A percentile compares a stretch with the other conserved stretches of the same genome.
Evolutionary conservation across 92 coral and sea anemone genomes (phyloP).

Genomic region (Palythoa grandis): DNA sequence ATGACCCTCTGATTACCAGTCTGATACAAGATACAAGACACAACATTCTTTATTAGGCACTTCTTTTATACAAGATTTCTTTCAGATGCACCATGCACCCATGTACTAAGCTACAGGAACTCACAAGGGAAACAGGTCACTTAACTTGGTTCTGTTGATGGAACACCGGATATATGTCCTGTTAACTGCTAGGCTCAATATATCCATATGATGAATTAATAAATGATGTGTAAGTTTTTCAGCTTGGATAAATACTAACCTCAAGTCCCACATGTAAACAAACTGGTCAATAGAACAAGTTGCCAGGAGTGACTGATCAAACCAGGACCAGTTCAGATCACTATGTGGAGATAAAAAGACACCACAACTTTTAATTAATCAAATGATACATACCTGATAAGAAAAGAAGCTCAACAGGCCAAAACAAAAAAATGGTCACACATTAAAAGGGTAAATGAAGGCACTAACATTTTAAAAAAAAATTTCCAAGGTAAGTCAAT

Average conservation of each 20-base stretch:
- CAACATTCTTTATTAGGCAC: too few relatives aligned
- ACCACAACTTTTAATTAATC: not conserved
- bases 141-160: too few relatives aligned
- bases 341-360: not conserved
- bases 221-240: too few relatives aligned
- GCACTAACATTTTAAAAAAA: not conserved
- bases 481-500: not conserved
- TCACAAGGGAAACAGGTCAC: not conserved
- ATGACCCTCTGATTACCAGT: too few relatives aligned
- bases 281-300: constrained; percentile 98
- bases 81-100: too few relatives aligned
- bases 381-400: not conserved
- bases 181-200: too few relatives aligned
- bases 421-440: not conserved
- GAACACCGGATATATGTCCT: too few relatives aligned
- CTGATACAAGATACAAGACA: too few relatives aligned
- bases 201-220: too few relatives aligned
- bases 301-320: constrained; percentile 85
- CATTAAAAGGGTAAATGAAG: not conserved
- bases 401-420: too few relatives aligned
- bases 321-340: constrained; percentile 92
- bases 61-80: too few relatives aligned
- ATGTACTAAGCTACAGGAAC: not conserved
- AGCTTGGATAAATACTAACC: constrained; percentile 49
- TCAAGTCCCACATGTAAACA: constrained; percentile 95